Evolutionary conservation across 1,140 invertebrate species (phyloP), one percentile per base, ranked within the genome.

Genomic region (Grapholita molesta): DNA sequence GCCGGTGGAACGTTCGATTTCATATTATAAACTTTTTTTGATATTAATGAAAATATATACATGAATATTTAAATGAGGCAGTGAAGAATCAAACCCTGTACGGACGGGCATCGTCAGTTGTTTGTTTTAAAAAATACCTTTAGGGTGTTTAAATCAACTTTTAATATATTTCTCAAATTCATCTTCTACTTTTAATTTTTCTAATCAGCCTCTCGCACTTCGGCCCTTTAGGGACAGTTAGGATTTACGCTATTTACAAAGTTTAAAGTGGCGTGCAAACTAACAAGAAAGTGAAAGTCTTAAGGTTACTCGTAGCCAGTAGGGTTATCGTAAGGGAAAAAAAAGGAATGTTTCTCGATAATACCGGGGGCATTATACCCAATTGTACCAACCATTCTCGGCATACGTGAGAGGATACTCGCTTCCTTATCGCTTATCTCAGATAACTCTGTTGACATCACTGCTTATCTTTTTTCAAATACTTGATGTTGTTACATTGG

Each of bases 371-470:
- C 42, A 48, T 48, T 57, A 57, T 57, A 25, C 25, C 24, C 25
- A 28, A n/a, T 32, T 61, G 15, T 66, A 66, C n/a, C 28, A 61
- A 66, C n/a, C 24, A 61, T 3, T 11, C 24, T 61, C 8, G 55
- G 28, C 65, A 12, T 69, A 71, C 57, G 68, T 66, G 52, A 68
- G 55, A 69, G 64, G 66, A 69, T 64, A 70, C 42, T 57, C 18
- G 68, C 33, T 68, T 53, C 30, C 42, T 75, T 82, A 83, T 83
- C 80, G 57, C 32, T 55, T 80, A 82, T 82, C 80, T 77, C 15
- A 72, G 80, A 82, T 82, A 80, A 77, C 72, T 11, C 9, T 66
- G 64, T 66, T 66, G 55, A 61, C 55, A 61, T 61, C 28, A 28
- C 55, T 9, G n/a, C 15, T 61, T 61, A 61, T 61, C 55, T 28